A percentile compares a stretch with the other conserved stretches of the same genome.
Evolutionary conservation across 2,113 vertebrate species (phyloP).

Genomic region (Cheilinus undulatus): DNA sequence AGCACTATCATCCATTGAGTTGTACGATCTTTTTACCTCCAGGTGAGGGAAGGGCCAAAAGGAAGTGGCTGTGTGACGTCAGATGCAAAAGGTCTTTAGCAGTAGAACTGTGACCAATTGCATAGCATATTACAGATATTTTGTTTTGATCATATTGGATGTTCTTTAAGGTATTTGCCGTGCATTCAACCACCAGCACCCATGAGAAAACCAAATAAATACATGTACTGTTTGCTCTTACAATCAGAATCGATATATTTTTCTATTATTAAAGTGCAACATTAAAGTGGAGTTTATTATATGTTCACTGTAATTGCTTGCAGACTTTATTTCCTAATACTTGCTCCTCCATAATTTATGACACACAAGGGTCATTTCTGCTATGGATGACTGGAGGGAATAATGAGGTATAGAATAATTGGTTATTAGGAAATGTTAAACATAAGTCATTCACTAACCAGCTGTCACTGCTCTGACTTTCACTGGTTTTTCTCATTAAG

Average conservation of each 20-base stretch:
- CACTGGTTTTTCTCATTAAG: slow-evolving; percentile 49
- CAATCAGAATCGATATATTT: neutral
- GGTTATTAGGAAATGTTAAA: slow-evolving; percentile 12
- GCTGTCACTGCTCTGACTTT: neutral
- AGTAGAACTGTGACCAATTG: no score
- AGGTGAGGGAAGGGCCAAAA: no score
- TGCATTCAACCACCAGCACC: no score
- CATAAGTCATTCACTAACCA: slow-evolving; percentile 35
- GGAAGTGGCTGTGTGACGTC: no score
- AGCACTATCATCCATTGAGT: no score
- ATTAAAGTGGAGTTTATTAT: neutral
- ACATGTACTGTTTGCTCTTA: no score
- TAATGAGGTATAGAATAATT: slow-evolving; percentile 19
- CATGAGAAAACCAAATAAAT: no score
- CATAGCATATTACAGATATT: no score
- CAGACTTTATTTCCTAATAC: neutral
- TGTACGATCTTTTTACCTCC: no score
- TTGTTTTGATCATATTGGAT: neutral
- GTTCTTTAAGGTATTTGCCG: no score
- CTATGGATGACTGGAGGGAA: slow-evolving; percentile 8
- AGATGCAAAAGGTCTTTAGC: no score
- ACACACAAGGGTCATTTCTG: neutral
- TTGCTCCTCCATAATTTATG: neutral
- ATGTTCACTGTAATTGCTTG: neutral
- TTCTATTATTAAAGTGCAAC: neutral